A percentile compares a stretch with the other conserved stretches of the same genome.
These are phyloP conservation scores for Zaprionus inermis DNA, from an alignment of 1,140 invertebrate species.

Conservation along the genomic window DNA sequence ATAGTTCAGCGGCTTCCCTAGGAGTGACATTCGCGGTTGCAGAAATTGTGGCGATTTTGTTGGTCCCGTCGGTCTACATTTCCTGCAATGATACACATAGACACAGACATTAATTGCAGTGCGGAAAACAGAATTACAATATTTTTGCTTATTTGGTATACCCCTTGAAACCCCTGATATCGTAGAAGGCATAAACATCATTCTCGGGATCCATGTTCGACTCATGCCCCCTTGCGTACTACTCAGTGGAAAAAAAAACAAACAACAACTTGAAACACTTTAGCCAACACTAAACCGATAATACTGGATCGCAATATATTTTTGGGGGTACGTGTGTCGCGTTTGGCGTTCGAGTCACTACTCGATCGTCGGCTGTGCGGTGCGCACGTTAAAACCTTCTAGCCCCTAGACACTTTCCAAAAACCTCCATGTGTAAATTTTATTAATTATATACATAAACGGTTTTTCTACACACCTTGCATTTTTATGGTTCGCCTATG, in stretches of 20 bases:
- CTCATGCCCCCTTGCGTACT: conserved; percentile 35
- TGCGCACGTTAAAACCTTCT: conserved; percentile 72
- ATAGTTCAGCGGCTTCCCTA: conserved; percentile 95
- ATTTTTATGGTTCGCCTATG: conserved; percentile 62
- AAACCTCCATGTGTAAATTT: conserved; percentile 77
- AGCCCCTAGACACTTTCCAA: conserved; percentile 68
- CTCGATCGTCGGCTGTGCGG: conserved; percentile 60
- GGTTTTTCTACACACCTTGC: conserved; percentile 76
- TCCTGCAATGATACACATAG: conserved; percentile 54
- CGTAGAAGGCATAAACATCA: conserved; percentile 75
- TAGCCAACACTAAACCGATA: conserved; percentile 12
- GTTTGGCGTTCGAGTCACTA: conserved; percentile 68
- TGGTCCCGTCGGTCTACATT: conserved; percentile 82
- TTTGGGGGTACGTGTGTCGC: conserved; percentile 51
- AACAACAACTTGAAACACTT: conserved; percentile 23
- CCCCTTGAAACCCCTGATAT: conserved; percentile 65
- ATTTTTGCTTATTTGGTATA: conserved; percentile 27
- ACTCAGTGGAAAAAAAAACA: neutral
- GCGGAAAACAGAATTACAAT: neutral
- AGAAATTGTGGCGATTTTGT: conserved; percentile 87
- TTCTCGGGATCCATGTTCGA: conserved; percentile 72
- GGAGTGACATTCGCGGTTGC: conserved; percentile 93
- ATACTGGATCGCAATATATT: conserved; percentile 26
- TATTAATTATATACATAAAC: conserved; percentile 81
- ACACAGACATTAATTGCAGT: neutral